A percentile compares a stretch with the other conserved stretches of the same genome.
Evolutionary conservation across 2,113 vertebrate species (phyloP).

Genomic region (Xiphias gladius): DNA sequence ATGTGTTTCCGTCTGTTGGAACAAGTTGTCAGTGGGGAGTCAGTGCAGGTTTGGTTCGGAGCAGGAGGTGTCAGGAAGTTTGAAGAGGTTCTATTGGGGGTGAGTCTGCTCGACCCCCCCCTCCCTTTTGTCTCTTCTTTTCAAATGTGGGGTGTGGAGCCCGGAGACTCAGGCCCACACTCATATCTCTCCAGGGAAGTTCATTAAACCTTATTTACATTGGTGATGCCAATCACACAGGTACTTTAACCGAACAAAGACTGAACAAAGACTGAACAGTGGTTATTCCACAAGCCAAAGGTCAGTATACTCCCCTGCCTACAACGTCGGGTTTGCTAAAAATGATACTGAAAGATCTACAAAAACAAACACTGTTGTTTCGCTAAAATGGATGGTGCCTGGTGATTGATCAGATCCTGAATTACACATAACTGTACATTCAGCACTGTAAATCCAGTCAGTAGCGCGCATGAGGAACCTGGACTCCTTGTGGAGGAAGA

Average conservation of each 20-base stretch:
- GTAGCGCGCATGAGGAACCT: background rate
- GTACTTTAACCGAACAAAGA: constrained; percentile 58
- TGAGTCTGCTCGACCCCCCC: background rate
- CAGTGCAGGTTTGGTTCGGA: constrained; percentile 50
- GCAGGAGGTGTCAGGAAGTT: constrained; percentile 38
- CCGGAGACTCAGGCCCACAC: background rate
- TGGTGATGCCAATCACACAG: constrained; percentile 60
- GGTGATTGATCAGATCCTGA: constrained; percentile 16
- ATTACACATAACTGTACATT: background rate
- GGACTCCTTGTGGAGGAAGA: background rate
- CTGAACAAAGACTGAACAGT: background rate
- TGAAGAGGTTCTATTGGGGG: constrained; percentile 29
- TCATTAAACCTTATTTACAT: constrained; percentile 75
- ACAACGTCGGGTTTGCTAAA: constrained; percentile 11
- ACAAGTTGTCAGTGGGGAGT: constrained; percentile 4
- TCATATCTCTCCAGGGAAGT: constrained; percentile 63
- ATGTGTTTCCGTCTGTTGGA: background rate
- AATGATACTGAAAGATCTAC: constrained; percentile 14
- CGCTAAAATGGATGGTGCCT: constrained; percentile 32
- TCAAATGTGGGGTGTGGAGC: constrained; percentile 53
- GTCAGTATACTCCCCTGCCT: background rate
- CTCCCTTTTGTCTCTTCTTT: constrained; percentile 54
- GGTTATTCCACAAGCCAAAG: background rate
- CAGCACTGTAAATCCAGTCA: background rate
- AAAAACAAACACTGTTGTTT: constrained; percentile 23